Evolutionary conservation across 2,888 invertebrate genomes (phyloP).

Genomic region (Callyntrura guangdongensis): DNA sequence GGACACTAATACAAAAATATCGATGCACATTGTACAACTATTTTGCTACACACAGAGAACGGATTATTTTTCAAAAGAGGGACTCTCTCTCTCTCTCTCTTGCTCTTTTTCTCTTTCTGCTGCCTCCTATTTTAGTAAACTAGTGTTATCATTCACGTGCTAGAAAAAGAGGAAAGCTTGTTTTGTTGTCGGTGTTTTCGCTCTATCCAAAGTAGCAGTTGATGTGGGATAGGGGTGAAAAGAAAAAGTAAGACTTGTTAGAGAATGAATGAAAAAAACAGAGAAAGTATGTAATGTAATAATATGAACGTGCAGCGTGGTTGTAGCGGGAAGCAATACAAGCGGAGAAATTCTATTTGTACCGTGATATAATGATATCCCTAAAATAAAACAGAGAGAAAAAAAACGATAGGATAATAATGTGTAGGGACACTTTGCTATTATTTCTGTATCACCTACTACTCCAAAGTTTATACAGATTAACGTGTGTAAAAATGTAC

Average conservation of each 20-base stretch:
- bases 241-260: slow-evolving; percentile 39
- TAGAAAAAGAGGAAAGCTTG: slow-evolving; percentile 14
- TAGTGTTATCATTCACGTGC: slow-evolving; percentile 6
- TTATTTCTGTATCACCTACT: background rate
- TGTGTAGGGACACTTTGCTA: background rate
- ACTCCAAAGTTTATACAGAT: background rate
- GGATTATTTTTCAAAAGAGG: slow-evolving; percentile 57
- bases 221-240: slow-evolving; percentile 49
- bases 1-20: slow-evolving; percentile 84
- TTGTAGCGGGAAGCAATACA: slow-evolving; percentile 65
- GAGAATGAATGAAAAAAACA: slow-evolving; percentile 35
- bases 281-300: slow-evolving; percentile 72
- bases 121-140: background rate
- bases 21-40: slow-evolving; percentile 68
- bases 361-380: slow-evolving; percentile 68
- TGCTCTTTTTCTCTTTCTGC: slow-evolving; percentile 3
- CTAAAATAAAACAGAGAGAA: slow-evolving; percentile 53
- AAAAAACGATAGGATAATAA: background rate
- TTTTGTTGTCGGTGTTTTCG: background rate
- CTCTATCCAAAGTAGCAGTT: slow-evolving; percentile 7
- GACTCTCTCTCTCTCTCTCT: too few species aligned
- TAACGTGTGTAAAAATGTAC: slow-evolving; percentile 33
- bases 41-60: slow-evolving; percentile 30
- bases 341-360: slow-evolving; percentile 68
- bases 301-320: slow-evolving; percentile 58